Evolutionary conservation across 2,888 invertebrate species (phyloP).

Genomic region (Sarcophaga carnaria): DNA sequence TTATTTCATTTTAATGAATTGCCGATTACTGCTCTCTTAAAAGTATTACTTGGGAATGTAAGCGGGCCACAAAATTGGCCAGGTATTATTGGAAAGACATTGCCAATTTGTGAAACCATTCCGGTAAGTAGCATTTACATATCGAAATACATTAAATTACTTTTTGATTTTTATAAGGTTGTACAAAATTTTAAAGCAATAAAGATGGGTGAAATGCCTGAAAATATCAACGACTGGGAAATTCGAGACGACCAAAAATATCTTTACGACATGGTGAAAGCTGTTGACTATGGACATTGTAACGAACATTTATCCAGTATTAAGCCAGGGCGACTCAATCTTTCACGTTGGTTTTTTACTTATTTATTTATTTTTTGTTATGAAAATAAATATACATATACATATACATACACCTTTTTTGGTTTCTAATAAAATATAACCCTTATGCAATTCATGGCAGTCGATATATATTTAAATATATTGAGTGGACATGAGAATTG

Average conservation of each 20-base stretch:
- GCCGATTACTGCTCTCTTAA: not conserved
- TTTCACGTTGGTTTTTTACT: too few relatives aligned
- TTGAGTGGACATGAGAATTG: too few relatives aligned
- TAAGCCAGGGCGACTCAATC: too few relatives aligned
- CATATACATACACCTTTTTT: too few relatives aligned
- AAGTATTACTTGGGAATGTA: constrained; percentile 19
- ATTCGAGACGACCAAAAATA: not conserved
- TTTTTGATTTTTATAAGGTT: not conserved
- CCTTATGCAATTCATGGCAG: too few relatives aligned
- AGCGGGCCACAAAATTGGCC: constrained; percentile 2
- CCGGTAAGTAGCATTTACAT: not conserved
- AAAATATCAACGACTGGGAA: not conserved
- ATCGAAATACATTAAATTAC: constrained; percentile 4
- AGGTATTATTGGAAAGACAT: not conserved
- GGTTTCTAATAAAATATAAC: too few relatives aligned
- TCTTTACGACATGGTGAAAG: too few relatives aligned
- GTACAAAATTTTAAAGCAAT: not conserved
- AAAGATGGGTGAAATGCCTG: not conserved
- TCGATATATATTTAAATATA: too few relatives aligned
- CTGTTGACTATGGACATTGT: too few relatives aligned
- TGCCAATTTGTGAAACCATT: constrained; percentile 25
- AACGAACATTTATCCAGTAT: too few relatives aligned
- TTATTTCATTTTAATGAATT: constrained; percentile 31
- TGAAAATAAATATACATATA: too few relatives aligned
- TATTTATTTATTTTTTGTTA: too few relatives aligned